Evolutionary conservation across 2,888 invertebrate species (phyloP), one percentile per base, ranked within the genome.

Genomic region (Pseudanteris insignis): DNA sequence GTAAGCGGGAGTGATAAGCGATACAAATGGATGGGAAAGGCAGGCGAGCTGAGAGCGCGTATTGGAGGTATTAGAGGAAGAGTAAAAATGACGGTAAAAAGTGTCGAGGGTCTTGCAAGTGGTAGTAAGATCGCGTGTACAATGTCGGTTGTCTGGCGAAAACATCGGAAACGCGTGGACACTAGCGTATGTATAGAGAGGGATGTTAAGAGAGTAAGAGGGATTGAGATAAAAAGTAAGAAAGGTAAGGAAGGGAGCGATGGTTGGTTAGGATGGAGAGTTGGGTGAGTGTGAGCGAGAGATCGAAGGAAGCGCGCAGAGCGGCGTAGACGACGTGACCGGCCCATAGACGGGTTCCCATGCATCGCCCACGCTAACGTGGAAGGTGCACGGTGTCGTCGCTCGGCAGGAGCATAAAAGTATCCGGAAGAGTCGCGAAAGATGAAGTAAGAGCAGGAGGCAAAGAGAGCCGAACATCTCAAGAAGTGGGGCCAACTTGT

Each of bases 391-490:
- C 68, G 69, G 66, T 69, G 74, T 73, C 70, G 72, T 76, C 73
- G 74, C 71, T 74, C 70, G 72, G 70, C 73, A 71, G 71, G 70
- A 70, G 74, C 75, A 76, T 76, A 77, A 77, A 77, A 75, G 75
- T 75, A 75, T 75, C 76, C 54, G 57, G 60, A 62, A 64, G 58
- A 55, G 43, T 50, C 50, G 47, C 44, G 51, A 46, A 54, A 54
- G 48, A 54, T 46, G 58, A 48, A 41, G 48, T 36, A 51, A 46
- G 48, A 38, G 51, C 33, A 47, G 50, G 50, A 50, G 51, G 32
- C 50, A 47, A 61, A 43, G 43, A 53, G 43, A 60, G 48, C 41
- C 44, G 44, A 55, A 47, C 53, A 41, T 44, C 70, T 73, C 74
- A 73, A 67, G 68, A 67, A 67, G 66, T 60, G 69, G 69, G 76